Evolutionary conservation across 2,888 invertebrate genomes (phyloP), one percentile per base, ranked within the genome.

Genomic region (Ormyrus nitidulus): DNA sequence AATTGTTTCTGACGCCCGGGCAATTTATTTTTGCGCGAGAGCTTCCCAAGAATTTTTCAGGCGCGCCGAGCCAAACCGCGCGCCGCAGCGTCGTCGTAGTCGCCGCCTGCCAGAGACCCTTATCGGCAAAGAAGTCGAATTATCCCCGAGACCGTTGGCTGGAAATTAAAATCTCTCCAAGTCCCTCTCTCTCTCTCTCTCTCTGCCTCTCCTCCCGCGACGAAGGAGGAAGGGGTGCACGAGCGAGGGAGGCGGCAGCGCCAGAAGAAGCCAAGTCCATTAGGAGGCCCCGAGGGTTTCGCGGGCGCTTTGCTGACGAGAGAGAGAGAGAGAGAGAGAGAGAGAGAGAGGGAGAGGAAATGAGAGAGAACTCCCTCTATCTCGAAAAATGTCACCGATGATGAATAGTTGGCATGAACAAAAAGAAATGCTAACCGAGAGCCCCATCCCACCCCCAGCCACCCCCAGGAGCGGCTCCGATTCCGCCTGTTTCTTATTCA

Each of bases 391-490:
- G 90, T 90, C 90, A 90, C 88, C 89, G 89, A 89, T 90, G 90
- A 90, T 90, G 90, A 90, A 90, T 90, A 89, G 90, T 90, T 90
- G 89, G 88, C 89, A 89, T 86, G 90, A 89, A 90, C 89, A 90
- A 90, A 90, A 90, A 90, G 89, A 90, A 82, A 89, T 87, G 88
- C 86, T 87, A 89, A 89, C 80, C 81, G 65, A 65, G 70, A 6
- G 10, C 34, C 71, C 70, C n/a, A 19, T 3, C 48, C 77, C 56
- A 49, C 74, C 64, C 1, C 78, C 81, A 72, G 77, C 76, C 69
- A 61, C 54, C 71, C 59, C 58, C 61, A 9, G 11, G 48, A 13
- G 48, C 69, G n/a, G 19, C 61, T 65, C 69, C 76, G 65, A 75
- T 78, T 78, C 65, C 61, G 77, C 68, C 77, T 82, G 66, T 76